A percentile compares a stretch with the other conserved stretches of the same genome.
Evolutionary conservation across 2,113 vertebrate genomes (phyloP).

Genomic region (Prinia subflava): DNA sequence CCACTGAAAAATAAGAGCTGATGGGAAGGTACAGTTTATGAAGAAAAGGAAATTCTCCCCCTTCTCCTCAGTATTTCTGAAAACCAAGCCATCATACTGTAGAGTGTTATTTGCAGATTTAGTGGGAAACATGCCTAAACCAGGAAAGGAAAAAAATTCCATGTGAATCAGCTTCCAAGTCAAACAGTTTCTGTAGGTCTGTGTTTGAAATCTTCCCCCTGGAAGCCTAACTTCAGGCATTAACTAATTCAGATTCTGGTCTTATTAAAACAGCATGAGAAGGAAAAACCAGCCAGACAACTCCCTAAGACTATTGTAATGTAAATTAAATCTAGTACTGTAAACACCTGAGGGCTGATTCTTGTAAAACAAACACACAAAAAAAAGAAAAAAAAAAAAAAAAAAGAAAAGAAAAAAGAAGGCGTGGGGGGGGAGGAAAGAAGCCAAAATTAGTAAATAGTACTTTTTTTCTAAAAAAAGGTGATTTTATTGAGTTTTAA

Average conservation of each 20-base stretch:
- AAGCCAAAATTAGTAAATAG: not conserved
- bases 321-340: not conserved
- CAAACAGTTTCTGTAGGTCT: slow-evolving; percentile 49
- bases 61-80: not conserved
- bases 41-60: slow-evolving; percentile 24
- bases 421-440: accelerated
- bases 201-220: slow-evolving; percentile 49
- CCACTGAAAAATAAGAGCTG: not conserved
- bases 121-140: slow-evolving; percentile 38
- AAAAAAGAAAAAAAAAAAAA: not conserved
- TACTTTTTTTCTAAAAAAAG: slow-evolving; percentile 58
- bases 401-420: not conserved
- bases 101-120: slow-evolving; percentile 21
- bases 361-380: not conserved
- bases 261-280: slow-evolving; percentile 25
- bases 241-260: slow-evolving; percentile 5
- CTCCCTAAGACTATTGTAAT: not conserved
- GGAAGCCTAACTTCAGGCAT: slow-evolving; percentile 18
- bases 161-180: slow-evolving; percentile 44
- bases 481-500: slow-evolving; percentile 88
- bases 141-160: slow-evolving; percentile 41
- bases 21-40: not conserved
- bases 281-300: not conserved
- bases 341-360: not conserved
- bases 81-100: slow-evolving; percentile 9